Base-by-base conservation (phyloP, 2,797 vertebrate species). In the Anas flavirostris region DNA sequence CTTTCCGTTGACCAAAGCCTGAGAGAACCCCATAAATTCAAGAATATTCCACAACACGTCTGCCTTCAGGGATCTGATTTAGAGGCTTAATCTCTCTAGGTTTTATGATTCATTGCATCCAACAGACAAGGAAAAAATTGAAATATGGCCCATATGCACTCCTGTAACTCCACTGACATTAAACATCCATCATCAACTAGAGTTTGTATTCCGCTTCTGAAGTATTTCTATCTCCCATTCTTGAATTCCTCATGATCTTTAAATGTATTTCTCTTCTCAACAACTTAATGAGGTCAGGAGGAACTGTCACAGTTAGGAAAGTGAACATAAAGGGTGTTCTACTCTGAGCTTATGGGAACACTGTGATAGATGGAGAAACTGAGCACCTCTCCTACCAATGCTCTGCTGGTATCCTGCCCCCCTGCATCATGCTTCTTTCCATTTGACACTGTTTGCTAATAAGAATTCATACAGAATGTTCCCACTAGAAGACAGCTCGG, bases 61-160 rank as follows among this genome's bases (percentile, higher is more conserved):
- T 93, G 70, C 59, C 62, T 76, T 37, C 43, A 93, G 77, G 90
- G 83, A 77, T 90, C 67, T 77, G 70, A 88, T 95, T 93, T 82
- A 79, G 75, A 90, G 48, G 48, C 72, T 87, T 87, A 16, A 70
- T 91, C 88, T 91, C 81, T 68, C 56, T 60, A 70, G 64, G 81
- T 72, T 91, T 94, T 80, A 69, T 70, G 86, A 87, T 75, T 88
- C 88, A 92, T 70, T 37, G 29, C 35, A 37, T 70, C 78, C 79
- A 50, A 74, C 21, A 56, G 86, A 60, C 56, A 82, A 75, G 35
- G 26, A 90, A 44, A 94, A 93, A 82, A 48, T 43, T 66, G 74
- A 90, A 95, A 90, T 79, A 39, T 6, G n/a, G 90, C 74, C 91
- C 74, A 9, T 21, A 33, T 44, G 75, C 64, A 56, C 82, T 53